These are phyloP conservation scores for Macrotus californicus DNA, from an alignment of 2,113 vertebrate genomes.

Conservation along the genomic window DNA sequence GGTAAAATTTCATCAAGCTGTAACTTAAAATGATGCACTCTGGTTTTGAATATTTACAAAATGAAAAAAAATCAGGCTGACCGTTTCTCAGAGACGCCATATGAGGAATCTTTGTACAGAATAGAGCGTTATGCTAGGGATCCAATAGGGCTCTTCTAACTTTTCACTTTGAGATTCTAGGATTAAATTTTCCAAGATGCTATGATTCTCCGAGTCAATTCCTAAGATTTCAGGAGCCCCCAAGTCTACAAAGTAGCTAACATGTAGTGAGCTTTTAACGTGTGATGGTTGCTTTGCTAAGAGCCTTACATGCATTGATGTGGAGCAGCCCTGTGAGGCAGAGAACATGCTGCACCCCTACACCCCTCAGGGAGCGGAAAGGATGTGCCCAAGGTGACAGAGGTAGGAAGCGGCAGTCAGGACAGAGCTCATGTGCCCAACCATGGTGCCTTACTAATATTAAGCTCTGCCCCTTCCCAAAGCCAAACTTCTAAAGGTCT, in stretches of 20 bases:
- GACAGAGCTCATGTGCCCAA: background rate
- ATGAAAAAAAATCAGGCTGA: background rate
- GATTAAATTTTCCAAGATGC: background rate
- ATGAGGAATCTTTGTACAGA: background rate
- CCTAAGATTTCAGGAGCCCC: background rate
- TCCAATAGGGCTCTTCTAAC: background rate
- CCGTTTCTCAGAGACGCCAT: background rate
- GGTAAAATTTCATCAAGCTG: background rate
- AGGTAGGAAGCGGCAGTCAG: background rate
- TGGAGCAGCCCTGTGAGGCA: background rate
- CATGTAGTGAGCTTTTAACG: background rate
- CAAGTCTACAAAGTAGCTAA: background rate
- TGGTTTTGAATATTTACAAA: background rate
- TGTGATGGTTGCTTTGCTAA: background rate
- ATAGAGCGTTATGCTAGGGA: background rate
- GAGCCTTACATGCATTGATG: no score
- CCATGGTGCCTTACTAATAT: rapidly evolving
- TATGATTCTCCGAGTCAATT: background rate
- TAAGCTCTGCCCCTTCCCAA: background rate
- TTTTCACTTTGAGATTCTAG: background rate
- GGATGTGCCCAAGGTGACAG: background rate
- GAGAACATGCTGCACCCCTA: no score
- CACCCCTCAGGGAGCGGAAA: background rate
- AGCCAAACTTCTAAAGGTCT: background rate
- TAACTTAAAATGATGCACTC: background rate